A percentile compares a stretch with the other conserved stretches of the same genome.
Conservation (phyloP, 2,113 vertebrate genomes). For the Megaceryle torquata region DNA sequence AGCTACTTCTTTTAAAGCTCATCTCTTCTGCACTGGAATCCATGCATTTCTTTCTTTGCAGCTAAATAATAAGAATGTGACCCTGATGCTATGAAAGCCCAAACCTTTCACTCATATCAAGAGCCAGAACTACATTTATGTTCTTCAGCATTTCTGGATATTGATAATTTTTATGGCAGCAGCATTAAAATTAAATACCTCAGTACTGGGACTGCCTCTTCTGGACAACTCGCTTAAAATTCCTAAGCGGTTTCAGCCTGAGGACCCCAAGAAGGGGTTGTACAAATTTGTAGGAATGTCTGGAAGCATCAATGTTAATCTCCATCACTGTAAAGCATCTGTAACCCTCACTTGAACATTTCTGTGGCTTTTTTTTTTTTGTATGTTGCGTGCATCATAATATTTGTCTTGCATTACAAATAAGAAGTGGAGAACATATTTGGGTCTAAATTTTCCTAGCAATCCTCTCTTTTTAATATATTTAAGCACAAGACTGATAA, state of each 20-base stretch:
- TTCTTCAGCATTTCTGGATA: neutral
- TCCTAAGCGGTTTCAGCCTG: neutral
- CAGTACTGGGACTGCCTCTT: neutral
- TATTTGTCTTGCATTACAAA: conserved; percentile 36
- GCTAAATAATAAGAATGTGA: neutral
- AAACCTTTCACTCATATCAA: neutral
- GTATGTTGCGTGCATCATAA: conserved; percentile 1
- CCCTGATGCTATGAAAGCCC: neutral
- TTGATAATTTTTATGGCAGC: neutral
- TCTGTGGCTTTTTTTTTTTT: neutral
- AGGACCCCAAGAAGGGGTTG: neutral
- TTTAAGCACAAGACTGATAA: conserved; percentile 41
- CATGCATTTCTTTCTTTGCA: neutral
- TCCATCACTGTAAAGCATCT: neutral
- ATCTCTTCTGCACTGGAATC: neutral
- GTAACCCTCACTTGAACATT: neutral
- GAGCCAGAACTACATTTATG: neutral
- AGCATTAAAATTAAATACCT: neutral
- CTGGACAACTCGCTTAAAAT: neutral
- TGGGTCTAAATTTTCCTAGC: conserved; percentile 37
- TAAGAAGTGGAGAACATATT: conserved; percentile 25
- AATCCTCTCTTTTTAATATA: conserved; percentile 37
- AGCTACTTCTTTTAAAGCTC: neutral
- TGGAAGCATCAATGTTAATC: neutral
- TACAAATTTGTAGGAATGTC: neutral